These are phyloP conservation scores for Drosophila yakuba DNA, from an alignment of 1,140 invertebrate genomes.

Conservation along the genomic window DNA sequence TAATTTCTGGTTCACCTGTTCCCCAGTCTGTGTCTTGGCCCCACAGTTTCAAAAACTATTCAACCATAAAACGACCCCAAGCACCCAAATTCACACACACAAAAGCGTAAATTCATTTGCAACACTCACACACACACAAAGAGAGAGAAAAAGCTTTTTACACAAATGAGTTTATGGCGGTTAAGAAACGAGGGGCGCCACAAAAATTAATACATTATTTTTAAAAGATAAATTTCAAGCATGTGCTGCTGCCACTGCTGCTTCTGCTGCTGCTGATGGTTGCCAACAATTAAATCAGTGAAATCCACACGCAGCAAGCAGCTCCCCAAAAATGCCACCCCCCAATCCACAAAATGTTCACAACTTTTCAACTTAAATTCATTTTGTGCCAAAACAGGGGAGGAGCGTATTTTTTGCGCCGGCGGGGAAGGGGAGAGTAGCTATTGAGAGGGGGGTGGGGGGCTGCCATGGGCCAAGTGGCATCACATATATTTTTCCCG, in stretches of 20 bases:
- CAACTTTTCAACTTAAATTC: conserved; percentile 83
- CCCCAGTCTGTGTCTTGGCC: conserved; percentile 37
- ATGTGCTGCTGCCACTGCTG: conserved; percentile 15
- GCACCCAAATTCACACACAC: conserved; percentile 4
- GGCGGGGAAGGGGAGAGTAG: conserved; percentile 4
- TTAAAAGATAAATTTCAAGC: conserved; percentile 80
- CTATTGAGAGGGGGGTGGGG: not conserved
- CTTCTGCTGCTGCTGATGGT: conserved; percentile 2
- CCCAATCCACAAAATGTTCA: conserved; percentile 71
- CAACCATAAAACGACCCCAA: conserved; percentile 73
- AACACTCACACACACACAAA: conserved; percentile 24
- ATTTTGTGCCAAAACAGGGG: conserved; percentile 62
- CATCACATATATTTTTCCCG: conserved; percentile 74
- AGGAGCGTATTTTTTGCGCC: not conserved
- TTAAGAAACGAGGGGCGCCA: conserved; percentile 34
- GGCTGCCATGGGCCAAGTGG: conserved; percentile 49
- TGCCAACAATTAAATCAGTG: conserved; percentile 80
- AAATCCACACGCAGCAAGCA: conserved; percentile 75
- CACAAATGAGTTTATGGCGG: conserved; percentile 79
- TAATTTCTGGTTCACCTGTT: conserved; percentile 55
- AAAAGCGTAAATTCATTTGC: conserved; percentile 78
- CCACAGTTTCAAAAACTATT: conserved; percentile 70
- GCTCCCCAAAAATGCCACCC: conserved; percentile 5
- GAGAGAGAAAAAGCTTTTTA: conserved; percentile 68
- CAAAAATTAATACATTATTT: conserved; percentile 83